Evolutionary conservation across 2,888 invertebrate genomes (phyloP).

Genomic region (Plebejus argus): DNA sequence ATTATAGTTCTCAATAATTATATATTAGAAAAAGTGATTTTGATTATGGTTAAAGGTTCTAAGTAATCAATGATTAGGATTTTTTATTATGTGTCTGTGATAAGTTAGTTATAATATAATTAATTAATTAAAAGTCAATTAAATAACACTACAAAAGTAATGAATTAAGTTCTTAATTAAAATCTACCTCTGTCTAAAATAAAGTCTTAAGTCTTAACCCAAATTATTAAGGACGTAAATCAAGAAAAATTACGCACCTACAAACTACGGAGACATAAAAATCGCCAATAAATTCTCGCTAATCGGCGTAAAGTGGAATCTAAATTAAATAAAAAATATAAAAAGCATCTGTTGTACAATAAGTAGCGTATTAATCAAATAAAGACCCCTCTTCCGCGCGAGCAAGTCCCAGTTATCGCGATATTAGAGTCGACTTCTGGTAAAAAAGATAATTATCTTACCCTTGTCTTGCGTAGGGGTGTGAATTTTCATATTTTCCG

Average conservation of each 20-base stretch:
- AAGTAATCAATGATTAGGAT: too few relatives aligned
- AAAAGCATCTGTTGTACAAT: slow-evolving; percentile 74
- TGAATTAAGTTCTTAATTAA: neutral
- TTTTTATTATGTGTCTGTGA: too few relatives aligned
- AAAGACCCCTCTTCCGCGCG: slow-evolving; percentile 67
- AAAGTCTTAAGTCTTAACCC: neutral
- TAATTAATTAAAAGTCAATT: too few relatives aligned
- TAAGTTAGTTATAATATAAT: too few relatives aligned
- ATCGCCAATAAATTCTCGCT: slow-evolving; percentile 39
- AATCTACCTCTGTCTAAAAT: neutral
- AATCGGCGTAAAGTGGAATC: slow-evolving; percentile 64
- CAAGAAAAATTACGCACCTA: neutral
- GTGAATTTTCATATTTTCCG: slow-evolving; percentile 44
- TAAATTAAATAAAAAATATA: slow-evolving; percentile 64
- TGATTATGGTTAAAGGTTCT: too few relatives aligned
- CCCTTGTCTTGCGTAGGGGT: slow-evolving; percentile 75
- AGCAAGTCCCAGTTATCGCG: slow-evolving; percentile 79
- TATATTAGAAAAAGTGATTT: too few relatives aligned
- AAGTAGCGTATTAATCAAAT: slow-evolving; percentile 69
- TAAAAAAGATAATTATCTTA: slow-evolving; percentile 82
- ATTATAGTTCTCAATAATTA: too few relatives aligned
- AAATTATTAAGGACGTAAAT: slow-evolving; percentile 8
- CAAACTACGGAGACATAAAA: slow-evolving; percentile 42
- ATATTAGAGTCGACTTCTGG: slow-evolving; percentile 75
- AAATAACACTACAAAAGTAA: neutral